phyloP scores from a whole-genome alignment of 2,888 invertebrate genomes.

The Ophion costatus region DNA sequence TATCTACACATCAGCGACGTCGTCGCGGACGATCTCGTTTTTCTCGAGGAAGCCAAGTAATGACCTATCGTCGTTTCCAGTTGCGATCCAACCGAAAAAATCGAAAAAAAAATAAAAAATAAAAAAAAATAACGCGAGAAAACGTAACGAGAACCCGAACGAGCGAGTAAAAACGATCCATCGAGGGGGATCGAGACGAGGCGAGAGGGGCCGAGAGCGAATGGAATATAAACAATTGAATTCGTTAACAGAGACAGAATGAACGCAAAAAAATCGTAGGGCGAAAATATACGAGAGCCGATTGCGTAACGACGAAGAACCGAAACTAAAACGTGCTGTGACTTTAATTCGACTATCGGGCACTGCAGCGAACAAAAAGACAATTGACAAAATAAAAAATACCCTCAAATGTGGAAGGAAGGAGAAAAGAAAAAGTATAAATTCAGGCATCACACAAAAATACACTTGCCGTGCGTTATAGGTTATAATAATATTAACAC shows the following conservation, averaged over 20 bases:
- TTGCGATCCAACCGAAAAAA: slow-evolving; percentile 46
- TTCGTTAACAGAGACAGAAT: slow-evolving; percentile 25
- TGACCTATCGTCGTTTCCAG: slow-evolving; percentile 46
- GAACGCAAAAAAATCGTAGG: slow-evolving; percentile 12
- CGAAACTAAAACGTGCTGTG: slow-evolving; percentile 75
- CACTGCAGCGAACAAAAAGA: slow-evolving; percentile 68
- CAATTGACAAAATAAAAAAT: slow-evolving; percentile 19
- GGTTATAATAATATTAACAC: slow-evolving; percentile 34
- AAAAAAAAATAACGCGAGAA: slow-evolving; percentile 1
- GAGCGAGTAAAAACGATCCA: slow-evolving; percentile 41
- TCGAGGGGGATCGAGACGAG: slow-evolving; percentile 54
- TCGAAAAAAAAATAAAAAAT: slow-evolving; percentile 59
- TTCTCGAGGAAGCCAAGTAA: slow-evolving; percentile 81
- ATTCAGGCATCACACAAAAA: slow-evolving; percentile 38
- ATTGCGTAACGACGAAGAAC: slow-evolving; percentile 52
- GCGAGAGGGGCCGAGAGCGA: slow-evolving; percentile 61
- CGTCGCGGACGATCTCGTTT: slow-evolving; percentile 95
- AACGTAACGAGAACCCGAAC: slow-evolving; percentile 39
- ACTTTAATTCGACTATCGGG: slow-evolving; percentile 75
- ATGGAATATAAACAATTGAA: slow-evolving; percentile 42
- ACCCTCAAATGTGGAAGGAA: slow-evolving; percentile 21
- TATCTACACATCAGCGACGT: slow-evolving; percentile 98
- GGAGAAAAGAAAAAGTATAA: slow-evolving; percentile 14
- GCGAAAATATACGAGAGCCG: slow-evolving; percentile 31
- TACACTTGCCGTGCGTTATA: slow-evolving; percentile 63